Evolutionary conservation across 2,113 vertebrate genomes (phyloP).

Genomic region (Menura novaehollandiae): DNA sequence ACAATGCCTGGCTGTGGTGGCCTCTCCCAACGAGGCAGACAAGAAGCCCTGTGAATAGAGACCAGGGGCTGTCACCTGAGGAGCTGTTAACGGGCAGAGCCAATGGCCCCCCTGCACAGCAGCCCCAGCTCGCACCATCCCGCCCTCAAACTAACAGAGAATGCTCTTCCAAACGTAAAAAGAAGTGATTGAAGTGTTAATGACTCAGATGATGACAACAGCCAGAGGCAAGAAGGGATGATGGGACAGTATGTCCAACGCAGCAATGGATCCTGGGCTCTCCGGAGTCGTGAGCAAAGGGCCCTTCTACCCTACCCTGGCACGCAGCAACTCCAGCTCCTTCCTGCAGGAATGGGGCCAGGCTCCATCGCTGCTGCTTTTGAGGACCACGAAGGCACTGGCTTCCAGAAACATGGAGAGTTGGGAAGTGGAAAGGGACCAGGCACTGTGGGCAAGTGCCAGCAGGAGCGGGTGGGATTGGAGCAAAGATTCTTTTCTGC

Average conservation of each 20-base stretch:
- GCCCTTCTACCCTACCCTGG: not conserved
- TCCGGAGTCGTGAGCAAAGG: too few relatives aligned
- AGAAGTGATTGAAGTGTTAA: not conserved
- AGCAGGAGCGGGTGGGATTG: not conserved
- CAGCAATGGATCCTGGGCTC: not conserved
- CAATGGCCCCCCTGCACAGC: not conserved
- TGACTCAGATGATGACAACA: not conserved
- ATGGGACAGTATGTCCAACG: not conserved
- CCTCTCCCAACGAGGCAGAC: not conserved
- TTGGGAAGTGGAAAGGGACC: not conserved
- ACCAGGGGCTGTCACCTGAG: not conserved
- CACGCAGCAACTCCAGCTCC: not conserved
- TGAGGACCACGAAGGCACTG: not conserved
- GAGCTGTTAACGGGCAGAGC: not conserved
- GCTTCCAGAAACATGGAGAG: not conserved
- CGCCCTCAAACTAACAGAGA: not conserved
- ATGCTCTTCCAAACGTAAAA: not conserved
- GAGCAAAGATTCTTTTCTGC: not conserved
- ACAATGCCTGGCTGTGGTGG: not conserved
- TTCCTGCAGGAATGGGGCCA: not conserved
- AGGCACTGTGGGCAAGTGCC: not conserved
- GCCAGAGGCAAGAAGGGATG: not conserved
- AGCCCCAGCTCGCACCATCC: not conserved
- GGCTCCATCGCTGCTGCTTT: not conserved
- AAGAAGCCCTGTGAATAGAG: not conserved